phyloP scores from a whole-genome alignment of 2,113 vertebrate genomes.

The Halcyon senegalensis region DNA sequence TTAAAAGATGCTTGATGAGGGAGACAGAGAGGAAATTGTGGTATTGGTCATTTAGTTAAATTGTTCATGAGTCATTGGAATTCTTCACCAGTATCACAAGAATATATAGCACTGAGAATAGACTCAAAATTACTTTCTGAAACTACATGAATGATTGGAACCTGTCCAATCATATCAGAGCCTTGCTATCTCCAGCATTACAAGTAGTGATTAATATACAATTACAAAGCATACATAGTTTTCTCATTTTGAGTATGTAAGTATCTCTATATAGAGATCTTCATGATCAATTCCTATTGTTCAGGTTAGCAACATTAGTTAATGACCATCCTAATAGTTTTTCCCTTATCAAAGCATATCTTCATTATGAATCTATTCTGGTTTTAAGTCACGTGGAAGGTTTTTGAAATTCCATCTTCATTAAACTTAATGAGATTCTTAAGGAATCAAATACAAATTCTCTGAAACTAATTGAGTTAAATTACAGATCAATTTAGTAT shows the following conservation, averaged over 20 bases:
- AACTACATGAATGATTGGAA: neutral
- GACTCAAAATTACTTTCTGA: neutral
- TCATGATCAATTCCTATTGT: neutral
- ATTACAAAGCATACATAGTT: neutral
- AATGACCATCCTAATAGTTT: neutral
- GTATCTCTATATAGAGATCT: neutral
- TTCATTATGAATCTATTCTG: slow-evolving; percentile 17
- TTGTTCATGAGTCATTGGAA: neutral
- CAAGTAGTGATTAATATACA: neutral
- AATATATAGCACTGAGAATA: neutral
- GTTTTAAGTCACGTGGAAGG: slow-evolving; percentile 18
- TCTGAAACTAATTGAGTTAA: slow-evolving; percentile 51
- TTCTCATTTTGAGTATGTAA: neutral
- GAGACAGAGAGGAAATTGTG: neutral
- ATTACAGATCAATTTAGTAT: slow-evolving; percentile 43
- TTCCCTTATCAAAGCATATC: neutral
- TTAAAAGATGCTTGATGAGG: neutral
- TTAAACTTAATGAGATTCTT: slow-evolving; percentile 52
- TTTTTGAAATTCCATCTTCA: slow-evolving; percentile 19
- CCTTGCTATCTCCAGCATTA: neutral
- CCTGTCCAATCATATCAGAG: neutral
- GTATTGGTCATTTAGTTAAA: neutral
- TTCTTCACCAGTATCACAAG: neutral
- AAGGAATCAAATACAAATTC: slow-evolving; percentile 30
- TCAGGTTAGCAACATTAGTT: neutral